phyloP scores from a whole-genome alignment of 2,113 vertebrate species.

The Rhinoderma darwinii region DNA sequence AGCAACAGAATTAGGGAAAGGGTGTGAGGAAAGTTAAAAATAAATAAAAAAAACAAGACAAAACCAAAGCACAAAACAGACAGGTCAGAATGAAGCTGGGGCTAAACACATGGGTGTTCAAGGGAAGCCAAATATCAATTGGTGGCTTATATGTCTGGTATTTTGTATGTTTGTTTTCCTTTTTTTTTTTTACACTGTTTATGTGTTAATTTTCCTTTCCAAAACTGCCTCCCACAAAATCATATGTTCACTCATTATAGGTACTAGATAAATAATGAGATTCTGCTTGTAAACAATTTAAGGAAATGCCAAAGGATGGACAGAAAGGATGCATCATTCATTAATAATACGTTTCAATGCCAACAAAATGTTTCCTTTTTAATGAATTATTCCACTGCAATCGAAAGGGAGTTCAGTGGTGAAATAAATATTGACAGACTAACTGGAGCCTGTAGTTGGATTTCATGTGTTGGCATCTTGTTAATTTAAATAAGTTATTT shows the following conservation, averaged over 20 bases:
- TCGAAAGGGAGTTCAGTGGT: background rate
- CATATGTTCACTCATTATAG: background rate
- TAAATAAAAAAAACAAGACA: background rate
- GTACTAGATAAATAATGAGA: background rate
- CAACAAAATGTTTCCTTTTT: conserved; percentile 30
- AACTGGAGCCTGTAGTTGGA: background rate
- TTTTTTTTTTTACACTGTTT: background rate
- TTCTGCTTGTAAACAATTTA: conserved; percentile 17
- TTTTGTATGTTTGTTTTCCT: background rate
- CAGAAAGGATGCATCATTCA: conserved; percentile 24
- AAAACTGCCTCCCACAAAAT: background rate
- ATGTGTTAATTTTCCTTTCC: background rate
- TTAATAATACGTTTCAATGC: conserved; percentile 13
- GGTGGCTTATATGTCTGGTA: background rate
- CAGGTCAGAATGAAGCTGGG: background rate
- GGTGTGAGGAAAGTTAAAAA: background rate
- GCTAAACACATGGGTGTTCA: too few relatives aligned
- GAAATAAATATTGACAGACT: conserved; percentile 8
- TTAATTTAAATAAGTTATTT: background rate
- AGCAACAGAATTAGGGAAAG: background rate
- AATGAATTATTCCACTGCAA: conserved; percentile 4
- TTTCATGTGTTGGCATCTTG: background rate
- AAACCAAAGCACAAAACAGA: background rate
- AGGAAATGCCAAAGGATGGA: conserved; percentile 32
- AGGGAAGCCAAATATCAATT: too few relatives aligned